phyloP scores from a whole-genome alignment of 2,888 invertebrate species.

The Julus scanicus region DNA sequence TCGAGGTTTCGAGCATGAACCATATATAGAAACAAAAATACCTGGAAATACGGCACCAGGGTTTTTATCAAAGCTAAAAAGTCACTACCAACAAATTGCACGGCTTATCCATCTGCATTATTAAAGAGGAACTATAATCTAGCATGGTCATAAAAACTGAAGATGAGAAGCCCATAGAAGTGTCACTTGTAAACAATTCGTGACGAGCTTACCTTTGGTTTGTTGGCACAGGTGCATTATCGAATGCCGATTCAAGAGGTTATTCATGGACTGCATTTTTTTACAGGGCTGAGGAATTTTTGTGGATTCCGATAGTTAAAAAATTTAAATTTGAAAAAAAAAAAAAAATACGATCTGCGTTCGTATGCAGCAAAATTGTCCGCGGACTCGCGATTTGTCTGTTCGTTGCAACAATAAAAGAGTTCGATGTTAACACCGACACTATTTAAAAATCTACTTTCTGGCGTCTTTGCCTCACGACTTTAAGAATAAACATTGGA shows the following conservation, averaged over 20 bases:
- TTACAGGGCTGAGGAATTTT: neutral
- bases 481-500: neutral
- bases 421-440: neutral
- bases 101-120: neutral
- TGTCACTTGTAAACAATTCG: neutral
- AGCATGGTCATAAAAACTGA: neutral
- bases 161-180: neutral
- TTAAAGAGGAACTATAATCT: neutral
- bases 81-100: neutral
- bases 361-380: too few relatives aligned
- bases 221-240: slow-evolving; percentile 41
- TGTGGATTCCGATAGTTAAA: neutral
- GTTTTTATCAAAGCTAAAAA: neutral
- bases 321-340: neutral
- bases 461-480: neutral
- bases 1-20: neutral
- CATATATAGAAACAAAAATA: neutral
- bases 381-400: too few relatives aligned
- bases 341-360: neutral
- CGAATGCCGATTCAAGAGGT: slow-evolving; percentile 14
- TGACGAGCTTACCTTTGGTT: slow-evolving; percentile 5
- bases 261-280: slow-evolving; percentile 22
- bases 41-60: neutral
- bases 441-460: neutral
- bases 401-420: too few relatives aligned